Percentiles rank a stretch among this genome's conserved stretches.
Conservation (phyloP, 2,113 vertebrate genomes). For the Rhinoptilus africanus region DNA sequence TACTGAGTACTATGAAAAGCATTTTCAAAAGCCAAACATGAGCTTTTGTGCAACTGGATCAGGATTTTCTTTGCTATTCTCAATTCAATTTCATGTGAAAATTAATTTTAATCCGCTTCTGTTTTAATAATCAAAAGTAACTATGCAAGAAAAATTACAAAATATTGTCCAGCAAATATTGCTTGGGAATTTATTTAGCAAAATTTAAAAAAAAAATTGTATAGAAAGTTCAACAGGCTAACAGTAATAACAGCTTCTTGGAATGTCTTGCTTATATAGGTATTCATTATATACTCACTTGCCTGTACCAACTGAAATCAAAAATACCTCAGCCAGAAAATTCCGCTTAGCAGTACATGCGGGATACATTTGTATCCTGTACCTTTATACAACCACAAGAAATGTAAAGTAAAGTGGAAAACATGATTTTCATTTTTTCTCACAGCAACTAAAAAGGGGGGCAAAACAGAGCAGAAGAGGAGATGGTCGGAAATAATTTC, state of each 20-base stretch:
- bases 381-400: background rate
- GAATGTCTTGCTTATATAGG: background rate
- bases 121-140: background rate
- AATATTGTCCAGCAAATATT: background rate
- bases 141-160: background rate
- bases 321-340: background rate
- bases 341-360: accelerated
- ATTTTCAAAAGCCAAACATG: background rate
- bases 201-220: background rate
- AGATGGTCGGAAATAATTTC: background rate
- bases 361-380: background rate
- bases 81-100: background rate
- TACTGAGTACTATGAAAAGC: background rate
- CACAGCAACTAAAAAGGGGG: background rate
- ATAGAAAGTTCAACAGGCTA: background rate
- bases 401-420: background rate
- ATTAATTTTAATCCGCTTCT: background rate
- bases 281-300: background rate
- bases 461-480: background rate
- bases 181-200: background rate
- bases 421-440: background rate
- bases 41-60: background rate
- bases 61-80: background rate
- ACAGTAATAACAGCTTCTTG: background rate
- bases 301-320: background rate